Evolutionary conservation across 2,797 vertebrate species (phyloP), one percentile per base, ranked within the genome.

Genomic region (Tapera naevia): DNA sequence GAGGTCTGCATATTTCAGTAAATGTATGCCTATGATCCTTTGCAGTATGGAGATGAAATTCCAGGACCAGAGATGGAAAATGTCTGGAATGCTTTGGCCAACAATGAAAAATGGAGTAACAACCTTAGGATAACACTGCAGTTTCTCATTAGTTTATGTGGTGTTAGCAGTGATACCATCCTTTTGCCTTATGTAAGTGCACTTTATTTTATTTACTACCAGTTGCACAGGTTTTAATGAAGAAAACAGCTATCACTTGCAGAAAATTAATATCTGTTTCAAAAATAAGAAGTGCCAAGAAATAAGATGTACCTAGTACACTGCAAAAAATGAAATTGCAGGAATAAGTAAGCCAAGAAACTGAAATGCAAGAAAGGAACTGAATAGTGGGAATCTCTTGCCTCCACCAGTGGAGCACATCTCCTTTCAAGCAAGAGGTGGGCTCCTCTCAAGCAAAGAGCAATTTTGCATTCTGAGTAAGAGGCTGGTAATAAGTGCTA

Each of bases 31-130:
- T 94, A 4, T 95, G 70, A 84, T 74, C 70, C 24, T 88, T 61
- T 96, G 10, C 92, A 99, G 99, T 99, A 99, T 32, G 99, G 99
- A 88, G 99, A 99, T 88, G 99, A 99, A 98, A 98, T 99, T 93
- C 99, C 99, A 1, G 99, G 99, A 51, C 98, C 98, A 4, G 99
- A 99, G 97, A 99, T 99, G 97, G 99, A 99, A 96, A 99, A 99
- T 33, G 99, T 99, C 70, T 99, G 99, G 99, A 99, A 99, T 54
- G 99, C 99, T 12, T 96, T 99, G 91, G 99, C 99, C 94, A 98
- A 99, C 97, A 99, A 99, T 9, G 99, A 99, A 95, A 99, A 99
- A 83, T 99, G 99, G 99, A 98, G 98, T 98, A 99, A 99, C 98
- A 99, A 99, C 96, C 97, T 99, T 76, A 96, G 99, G 80, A 98